Conservation (phyloP, 2,113 vertebrate species). For the Phalacrocorax carbo region DNA sequence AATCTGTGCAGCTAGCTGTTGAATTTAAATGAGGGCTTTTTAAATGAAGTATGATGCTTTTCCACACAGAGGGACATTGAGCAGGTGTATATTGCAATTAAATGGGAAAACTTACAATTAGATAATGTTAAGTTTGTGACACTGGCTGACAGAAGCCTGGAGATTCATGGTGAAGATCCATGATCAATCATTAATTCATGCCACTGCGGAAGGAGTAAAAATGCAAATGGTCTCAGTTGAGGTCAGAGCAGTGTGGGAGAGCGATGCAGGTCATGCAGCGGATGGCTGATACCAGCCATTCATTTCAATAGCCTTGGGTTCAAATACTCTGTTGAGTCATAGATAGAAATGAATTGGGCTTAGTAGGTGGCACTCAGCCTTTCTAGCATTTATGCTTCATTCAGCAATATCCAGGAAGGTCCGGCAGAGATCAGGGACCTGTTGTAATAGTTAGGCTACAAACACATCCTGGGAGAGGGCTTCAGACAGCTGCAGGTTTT, state of each 20-base stretch:
- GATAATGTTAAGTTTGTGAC: slow-evolving; percentile 69
- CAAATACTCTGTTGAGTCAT: neutral
- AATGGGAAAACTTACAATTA: slow-evolving; percentile 71
- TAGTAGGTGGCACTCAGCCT: neutral
- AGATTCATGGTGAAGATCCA: slow-evolving; percentile 54
- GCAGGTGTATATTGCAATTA: slow-evolving; percentile 72
- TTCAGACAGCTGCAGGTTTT: neutral
- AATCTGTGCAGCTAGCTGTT: slow-evolving; percentile 70
- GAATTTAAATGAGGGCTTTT: slow-evolving; percentile 72
- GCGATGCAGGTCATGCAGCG: neutral
- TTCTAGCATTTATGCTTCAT: neutral
- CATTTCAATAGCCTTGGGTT: neutral
- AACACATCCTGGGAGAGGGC: neutral
- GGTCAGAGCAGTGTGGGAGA: slow-evolving; percentile 49
- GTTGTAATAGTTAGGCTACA: neutral
- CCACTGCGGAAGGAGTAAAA: neutral
- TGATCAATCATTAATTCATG: slow-evolving; percentile 50
- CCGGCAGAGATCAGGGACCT: neutral
- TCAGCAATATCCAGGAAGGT: neutral
- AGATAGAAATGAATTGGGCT: neutral
- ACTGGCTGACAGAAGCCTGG: slow-evolving; percentile 42
- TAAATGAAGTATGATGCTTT: slow-evolving; percentile 68
- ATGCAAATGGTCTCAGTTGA: slow-evolving; percentile 43
- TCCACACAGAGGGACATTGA: slow-evolving; percentile 57
- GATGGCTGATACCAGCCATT: slow-evolving; percentile 6